Percentiles rank a stretch among this genome's conserved stretches.
phyloP scores from a whole-genome alignment of 1,140 invertebrate genomes.

The Sycophila sp. region DNA sequence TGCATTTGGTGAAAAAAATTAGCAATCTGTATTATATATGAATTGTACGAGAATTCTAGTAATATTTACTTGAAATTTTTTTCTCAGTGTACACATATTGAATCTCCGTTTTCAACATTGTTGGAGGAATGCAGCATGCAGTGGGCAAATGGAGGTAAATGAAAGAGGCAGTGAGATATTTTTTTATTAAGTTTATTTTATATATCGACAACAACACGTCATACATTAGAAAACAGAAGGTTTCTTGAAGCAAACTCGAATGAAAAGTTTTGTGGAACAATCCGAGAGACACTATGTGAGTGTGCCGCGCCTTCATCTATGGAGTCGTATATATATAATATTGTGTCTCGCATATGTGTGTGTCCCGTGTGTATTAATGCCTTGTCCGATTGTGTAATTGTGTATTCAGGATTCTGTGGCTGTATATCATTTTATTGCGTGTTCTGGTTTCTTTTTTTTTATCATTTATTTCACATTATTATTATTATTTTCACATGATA shows the following conservation, averaged over 20 bases:
- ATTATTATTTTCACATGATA: slow-evolving; percentile 52
- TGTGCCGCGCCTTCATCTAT: slow-evolving; percentile 69
- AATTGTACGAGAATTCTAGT: too few species aligned
- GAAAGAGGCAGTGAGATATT: slow-evolving; percentile 44
- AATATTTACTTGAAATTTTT: too few species aligned
- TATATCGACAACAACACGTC: slow-evolving; percentile 70
- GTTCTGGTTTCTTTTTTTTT: slow-evolving; percentile 35
- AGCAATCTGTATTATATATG: too few species aligned
- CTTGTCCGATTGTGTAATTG: slow-evolving; percentile 45
- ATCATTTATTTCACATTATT: slow-evolving; percentile 40
- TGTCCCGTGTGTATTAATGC: slow-evolving; percentile 44
- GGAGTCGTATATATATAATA: slow-evolving; percentile 67
- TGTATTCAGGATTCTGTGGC: slow-evolving; percentile 42
- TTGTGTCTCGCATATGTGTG: slow-evolving; percentile 59
- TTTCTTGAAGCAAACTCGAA: slow-evolving; percentile 69
- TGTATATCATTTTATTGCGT: slow-evolving; percentile 49
- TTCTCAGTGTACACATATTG: too few species aligned
- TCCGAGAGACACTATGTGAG: slow-evolving; percentile 69
- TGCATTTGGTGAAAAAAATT: too few species aligned
- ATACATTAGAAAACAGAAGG: slow-evolving; percentile 70
- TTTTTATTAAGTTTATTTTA: slow-evolving; percentile 69
- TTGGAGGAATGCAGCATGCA: too few species aligned
- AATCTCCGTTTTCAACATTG: too few species aligned
- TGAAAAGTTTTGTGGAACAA: slow-evolving; percentile 69
- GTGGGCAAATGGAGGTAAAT: neutral